Evolutionary conservation across 2,888 invertebrate genomes (phyloP).

Genomic region (Drosophila anceps): DNA sequence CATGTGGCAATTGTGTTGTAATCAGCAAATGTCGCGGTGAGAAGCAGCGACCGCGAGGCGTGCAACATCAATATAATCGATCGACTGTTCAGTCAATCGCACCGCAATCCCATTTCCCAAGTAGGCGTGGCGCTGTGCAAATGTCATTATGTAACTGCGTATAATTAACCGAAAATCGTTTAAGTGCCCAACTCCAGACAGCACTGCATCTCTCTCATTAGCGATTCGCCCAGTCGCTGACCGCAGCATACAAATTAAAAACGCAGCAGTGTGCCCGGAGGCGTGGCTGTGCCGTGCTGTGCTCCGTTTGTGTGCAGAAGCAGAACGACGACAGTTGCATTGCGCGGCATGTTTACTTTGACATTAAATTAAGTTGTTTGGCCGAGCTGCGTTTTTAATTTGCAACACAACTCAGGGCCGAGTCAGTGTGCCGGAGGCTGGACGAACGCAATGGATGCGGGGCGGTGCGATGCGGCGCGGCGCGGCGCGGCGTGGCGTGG

Average conservation of each 20-base stretch:
- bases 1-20: slow-evolving; percentile 9
- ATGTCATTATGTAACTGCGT: slow-evolving; percentile 69
- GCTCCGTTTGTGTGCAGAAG: not conserved
- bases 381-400: slow-evolving; percentile 65
- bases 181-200: slow-evolving; percentile 49
- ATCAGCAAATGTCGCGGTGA: slow-evolving; percentile 21
- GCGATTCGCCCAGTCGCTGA: slow-evolving; percentile 22
- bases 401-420: slow-evolving; percentile 36
- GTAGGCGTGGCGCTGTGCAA: slow-evolving; percentile 53
- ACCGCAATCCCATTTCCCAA: slow-evolving; percentile 16
- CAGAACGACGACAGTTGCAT: slow-evolving; percentile 41
- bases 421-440: not conserved
- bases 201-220: not conserved
- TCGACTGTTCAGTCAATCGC: slow-evolving; percentile 47
- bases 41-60: slow-evolving; percentile 35
- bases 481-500: no score
- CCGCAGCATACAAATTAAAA: slow-evolving; percentile 75
- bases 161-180: slow-evolving; percentile 80
- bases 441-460: not conserved
- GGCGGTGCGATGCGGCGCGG: not conserved
- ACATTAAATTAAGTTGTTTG: slow-evolving; percentile 81
- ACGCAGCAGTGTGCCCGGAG: slow-evolving; percentile 37
- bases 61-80: slow-evolving; percentile 34
- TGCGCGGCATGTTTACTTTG: slow-evolving; percentile 68
- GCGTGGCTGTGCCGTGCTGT: not conserved